These are phyloP conservation scores for Molanna angustata DNA, from an alignment of 2,888 invertebrate genomes.

Conservation along the genomic window DNA sequence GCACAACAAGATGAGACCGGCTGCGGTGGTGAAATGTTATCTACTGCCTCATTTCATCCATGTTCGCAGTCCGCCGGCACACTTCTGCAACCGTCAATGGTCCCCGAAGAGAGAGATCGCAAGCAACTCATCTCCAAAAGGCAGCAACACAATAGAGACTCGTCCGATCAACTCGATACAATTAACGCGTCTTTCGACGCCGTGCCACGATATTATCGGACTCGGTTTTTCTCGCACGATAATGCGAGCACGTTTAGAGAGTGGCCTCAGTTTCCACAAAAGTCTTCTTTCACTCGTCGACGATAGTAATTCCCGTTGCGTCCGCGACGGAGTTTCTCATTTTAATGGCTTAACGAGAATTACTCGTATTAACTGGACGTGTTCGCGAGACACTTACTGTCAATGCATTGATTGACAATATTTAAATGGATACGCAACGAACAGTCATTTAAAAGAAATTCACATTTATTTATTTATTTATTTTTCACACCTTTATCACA, in stretches of 20 bases:
- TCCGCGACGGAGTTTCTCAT: slow-evolving; percentile 10
- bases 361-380: slow-evolving; percentile 2
- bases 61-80: slow-evolving; percentile 12
- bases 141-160: too few species aligned
- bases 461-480: too few species aligned
- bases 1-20: slow-evolving; percentile 13
- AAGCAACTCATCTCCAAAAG: too few species aligned
- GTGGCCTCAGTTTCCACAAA: too few species aligned
- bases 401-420: neutral
- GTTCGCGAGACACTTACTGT: neutral
- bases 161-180: too few species aligned
- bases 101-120: neutral
- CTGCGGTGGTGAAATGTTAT: slow-evolving; percentile 13
- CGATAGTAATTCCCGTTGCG: slow-evolving; percentile 14
- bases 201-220: too few species aligned
- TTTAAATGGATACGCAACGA: too few species aligned
- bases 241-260: slow-evolving; percentile 1
- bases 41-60: slow-evolving; percentile 10
- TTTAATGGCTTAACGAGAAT: slow-evolving; percentile 4
- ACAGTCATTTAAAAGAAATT: too few species aligned
- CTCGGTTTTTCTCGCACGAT: neutral
- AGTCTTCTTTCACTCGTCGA: slow-evolving; percentile 13
- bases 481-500: too few species aligned
- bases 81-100: slow-evolving; percentile 4
- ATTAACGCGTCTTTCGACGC: too few species aligned